phyloP scores from a whole-genome alignment of 37 sponge, comb jelly and placozoan genomes.

The Amphimedon queenslandica region DNA sequence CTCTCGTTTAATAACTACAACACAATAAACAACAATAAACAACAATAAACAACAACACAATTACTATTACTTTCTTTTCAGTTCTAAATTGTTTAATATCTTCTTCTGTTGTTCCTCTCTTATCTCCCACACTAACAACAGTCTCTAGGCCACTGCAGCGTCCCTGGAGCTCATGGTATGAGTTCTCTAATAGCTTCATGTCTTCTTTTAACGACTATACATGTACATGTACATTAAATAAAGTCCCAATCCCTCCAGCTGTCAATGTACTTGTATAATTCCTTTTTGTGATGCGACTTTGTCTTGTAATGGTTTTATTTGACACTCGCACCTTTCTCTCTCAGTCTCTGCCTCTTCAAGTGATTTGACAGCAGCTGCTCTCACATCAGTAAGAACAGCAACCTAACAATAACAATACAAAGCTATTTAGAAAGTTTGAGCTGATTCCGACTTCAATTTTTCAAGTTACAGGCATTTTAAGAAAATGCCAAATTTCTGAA shows the following conservation, averaged over 20 bases:
- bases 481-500: no score
- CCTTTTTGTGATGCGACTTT: slow-evolving; percentile 3
- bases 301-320: neutral
- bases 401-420: neutral
- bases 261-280: slow-evolving; percentile 4
- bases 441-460: no score
- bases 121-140: neutral
- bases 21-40: no score
- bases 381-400: neutral
- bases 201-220: neutral
- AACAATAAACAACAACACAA: no score
- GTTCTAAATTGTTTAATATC: slow-evolving; percentile 7
- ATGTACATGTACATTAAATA: no score
- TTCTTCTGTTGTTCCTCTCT: neutral
- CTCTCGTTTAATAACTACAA: no score
- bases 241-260: neutral
- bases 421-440: no score
- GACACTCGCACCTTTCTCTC: neutral
- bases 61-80: slow-evolving; percentile 9
- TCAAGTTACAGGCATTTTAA: no score
- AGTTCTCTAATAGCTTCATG: neutral
- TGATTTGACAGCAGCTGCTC: neutral
- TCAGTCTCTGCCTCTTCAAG: slow-evolving; percentile 8
- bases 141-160: slow-evolving; percentile 5
- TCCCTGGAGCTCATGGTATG: slow-evolving; percentile 14